Conservation (phyloP, 2,113 vertebrate genomes). For the Colaptes auratus region DNA sequence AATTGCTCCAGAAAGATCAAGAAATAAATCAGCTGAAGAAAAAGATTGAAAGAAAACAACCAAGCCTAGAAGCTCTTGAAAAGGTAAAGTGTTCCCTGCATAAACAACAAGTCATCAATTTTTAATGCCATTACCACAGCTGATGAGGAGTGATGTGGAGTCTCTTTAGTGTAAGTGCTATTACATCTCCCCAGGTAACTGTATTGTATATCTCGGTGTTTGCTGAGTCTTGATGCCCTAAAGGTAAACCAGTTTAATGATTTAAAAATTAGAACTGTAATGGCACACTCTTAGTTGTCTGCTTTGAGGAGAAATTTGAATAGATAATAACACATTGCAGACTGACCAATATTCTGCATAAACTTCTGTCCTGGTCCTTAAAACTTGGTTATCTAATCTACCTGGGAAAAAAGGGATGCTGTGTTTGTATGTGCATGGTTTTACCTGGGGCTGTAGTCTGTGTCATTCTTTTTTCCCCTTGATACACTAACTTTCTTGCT, state of each 20-base stretch:
- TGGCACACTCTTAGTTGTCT: neutral
- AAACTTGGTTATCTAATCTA: neutral
- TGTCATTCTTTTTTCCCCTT: neutral
- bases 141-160: fast-evolving
- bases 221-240: neutral
- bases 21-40: conserved; percentile 79
- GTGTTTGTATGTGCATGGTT: neutral
- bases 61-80: conserved; percentile 60
- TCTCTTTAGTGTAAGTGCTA: neutral
- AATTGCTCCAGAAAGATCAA: conserved; percentile 77
- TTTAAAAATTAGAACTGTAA: neutral
- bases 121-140: neutral
- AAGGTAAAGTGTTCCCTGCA: conserved; percentile 65
- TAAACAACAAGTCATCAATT: neutral
- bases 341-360: neutral
- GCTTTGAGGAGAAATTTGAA: neutral
- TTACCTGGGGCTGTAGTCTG: neutral
- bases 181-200: neutral
- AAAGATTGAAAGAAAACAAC: conserved; percentile 68
- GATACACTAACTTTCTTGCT: neutral
- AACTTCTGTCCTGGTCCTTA: neutral
- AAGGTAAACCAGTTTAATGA: neutral
- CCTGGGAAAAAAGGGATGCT: neutral
- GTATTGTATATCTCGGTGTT: neutral
- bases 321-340: neutral